Percentiles rank a stretch among this genome's conserved stretches.
phyloP scores from a whole-genome alignment of 2,113 vertebrate species.

The Bagarius yarrelli region DNA sequence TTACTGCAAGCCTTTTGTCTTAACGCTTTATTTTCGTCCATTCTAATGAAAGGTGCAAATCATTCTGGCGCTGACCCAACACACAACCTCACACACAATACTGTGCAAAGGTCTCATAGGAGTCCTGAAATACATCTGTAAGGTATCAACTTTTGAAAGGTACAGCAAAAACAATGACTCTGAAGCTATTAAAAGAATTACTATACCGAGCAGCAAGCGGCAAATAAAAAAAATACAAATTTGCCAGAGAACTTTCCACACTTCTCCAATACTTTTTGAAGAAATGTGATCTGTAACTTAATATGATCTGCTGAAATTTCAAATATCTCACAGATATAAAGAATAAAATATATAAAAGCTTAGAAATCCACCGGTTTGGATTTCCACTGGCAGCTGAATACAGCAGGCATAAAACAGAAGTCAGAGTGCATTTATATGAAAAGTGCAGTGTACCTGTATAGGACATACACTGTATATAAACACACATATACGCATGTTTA shows the following conservation, averaged over 20 bases:
- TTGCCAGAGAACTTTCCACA: neutral
- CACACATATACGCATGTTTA: neutral
- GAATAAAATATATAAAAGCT: neutral
- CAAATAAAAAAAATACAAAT: no score
- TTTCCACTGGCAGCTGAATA: neutral
- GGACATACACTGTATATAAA: no score
- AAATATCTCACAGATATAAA: neutral
- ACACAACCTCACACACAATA: neutral
- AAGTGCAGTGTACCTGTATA: neutral
- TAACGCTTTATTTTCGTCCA: no score
- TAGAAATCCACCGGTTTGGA: neutral
- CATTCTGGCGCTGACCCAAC: neutral
- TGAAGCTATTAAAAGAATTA: neutral
- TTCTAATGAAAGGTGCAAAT: neutral
- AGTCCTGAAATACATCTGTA: neutral
- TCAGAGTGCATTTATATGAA: neutral
- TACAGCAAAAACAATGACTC: no score
- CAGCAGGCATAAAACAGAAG: neutral
- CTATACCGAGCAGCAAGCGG: neutral
- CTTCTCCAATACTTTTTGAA: neutral
- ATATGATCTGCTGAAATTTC: neutral
- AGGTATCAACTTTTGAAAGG: no score
- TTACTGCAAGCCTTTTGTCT: no score
- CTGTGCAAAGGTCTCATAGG: neutral
- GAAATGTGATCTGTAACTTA: neutral